Conservation (phyloP, 1,140 invertebrate genomes). For the Trachymyrmex cornetzi region DNA sequence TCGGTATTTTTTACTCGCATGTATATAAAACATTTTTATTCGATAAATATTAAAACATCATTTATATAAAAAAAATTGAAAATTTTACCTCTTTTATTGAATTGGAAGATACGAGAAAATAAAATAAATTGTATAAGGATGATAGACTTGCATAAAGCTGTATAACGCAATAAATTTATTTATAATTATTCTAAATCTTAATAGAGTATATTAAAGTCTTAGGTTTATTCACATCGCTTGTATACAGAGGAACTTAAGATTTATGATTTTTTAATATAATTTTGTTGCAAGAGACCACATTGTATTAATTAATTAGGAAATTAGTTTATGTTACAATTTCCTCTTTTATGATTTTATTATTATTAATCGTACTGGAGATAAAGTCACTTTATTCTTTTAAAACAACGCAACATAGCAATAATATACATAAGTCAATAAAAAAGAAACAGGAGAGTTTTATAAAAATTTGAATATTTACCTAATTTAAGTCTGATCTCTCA, state of each 20-base stretch:
- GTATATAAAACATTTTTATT: too few relatives aligned
- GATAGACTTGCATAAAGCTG: neutral
- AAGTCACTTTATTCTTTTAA: conserved; percentile 18
- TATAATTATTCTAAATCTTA: conserved; percentile 26
- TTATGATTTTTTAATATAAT: conserved; percentile 19
- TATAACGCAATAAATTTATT: conserved; percentile 30
- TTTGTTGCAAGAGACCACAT: conserved; percentile 22
- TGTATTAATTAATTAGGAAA: conserved; percentile 1
- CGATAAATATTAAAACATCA: too few relatives aligned
- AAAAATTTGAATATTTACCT: too few relatives aligned
- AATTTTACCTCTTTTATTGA: neutral
- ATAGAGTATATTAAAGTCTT: conserved; percentile 50
- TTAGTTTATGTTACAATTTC: conserved; percentile 52
- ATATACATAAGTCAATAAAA: conserved; percentile 23
- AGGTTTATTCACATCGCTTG: conserved; percentile 24
- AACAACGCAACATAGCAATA: conserved; percentile 26
- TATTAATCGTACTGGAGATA: conserved; percentile 6
- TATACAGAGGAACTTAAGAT: conserved; percentile 36
- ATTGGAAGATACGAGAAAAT: neutral
- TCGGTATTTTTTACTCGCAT: too few relatives aligned
- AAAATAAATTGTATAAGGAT: conserved; percentile 11
- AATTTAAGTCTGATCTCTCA: too few relatives aligned
- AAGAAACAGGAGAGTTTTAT: too few relatives aligned
- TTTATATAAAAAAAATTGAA: too few relatives aligned
- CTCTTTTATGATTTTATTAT: conserved; percentile 21